Percentiles rank a stretch among this genome's conserved stretches.
phyloP scores from a whole-genome alignment of 2,113 vertebrate species.

The Paradisaea rubra region DNA sequence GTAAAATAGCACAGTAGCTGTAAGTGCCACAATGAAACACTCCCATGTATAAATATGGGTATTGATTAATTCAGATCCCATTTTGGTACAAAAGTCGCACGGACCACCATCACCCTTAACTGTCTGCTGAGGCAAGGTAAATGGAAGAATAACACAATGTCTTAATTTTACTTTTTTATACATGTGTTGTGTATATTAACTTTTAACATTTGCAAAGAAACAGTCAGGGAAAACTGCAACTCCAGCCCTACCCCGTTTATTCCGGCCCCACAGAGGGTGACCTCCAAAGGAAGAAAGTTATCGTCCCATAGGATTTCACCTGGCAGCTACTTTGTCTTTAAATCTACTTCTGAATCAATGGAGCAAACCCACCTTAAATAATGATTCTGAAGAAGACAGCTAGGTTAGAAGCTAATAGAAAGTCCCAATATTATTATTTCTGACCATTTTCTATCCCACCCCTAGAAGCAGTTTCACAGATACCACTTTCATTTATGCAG shows the following conservation, averaged over 20 bases:
- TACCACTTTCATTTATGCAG: neutral
- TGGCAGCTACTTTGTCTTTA: neutral
- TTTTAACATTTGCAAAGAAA: neutral
- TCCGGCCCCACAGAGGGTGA: neutral
- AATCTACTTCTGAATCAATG: neutral
- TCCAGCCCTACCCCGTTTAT: neutral
- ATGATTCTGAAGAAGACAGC: neutral
- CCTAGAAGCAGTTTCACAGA: neutral
- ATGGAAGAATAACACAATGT: neutral
- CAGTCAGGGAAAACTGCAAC: fast-evolving
- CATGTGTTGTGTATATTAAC: fast-evolving
- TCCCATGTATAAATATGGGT: neutral
- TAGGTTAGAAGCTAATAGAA: neutral
- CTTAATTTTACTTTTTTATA: neutral
- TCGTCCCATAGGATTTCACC: neutral
- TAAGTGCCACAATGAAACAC: neutral
- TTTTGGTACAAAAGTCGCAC: neutral
- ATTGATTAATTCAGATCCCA: neutral
- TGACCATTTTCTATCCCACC: neutral
- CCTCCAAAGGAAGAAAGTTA: neutral
- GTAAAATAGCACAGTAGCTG: neutral
- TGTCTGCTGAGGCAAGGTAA: neutral
- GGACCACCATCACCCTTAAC: neutral
- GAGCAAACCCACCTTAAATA: neutral
- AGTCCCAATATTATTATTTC: neutral